Base-by-base conservation (phyloP, 2,797 vertebrate species). In the Sphenopsis melanotis region DNA sequence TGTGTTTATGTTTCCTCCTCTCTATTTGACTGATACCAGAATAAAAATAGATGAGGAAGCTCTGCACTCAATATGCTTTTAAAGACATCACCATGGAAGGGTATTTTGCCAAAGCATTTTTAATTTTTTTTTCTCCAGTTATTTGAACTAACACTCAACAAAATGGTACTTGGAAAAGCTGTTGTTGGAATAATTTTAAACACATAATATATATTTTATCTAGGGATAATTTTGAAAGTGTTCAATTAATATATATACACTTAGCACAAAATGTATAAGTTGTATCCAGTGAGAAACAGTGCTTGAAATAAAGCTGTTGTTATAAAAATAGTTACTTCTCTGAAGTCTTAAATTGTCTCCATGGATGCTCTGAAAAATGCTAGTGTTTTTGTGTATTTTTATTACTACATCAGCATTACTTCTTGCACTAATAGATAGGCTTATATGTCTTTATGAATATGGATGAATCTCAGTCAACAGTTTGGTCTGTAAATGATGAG, bases 301-400 rank as follows among this genome's bases (percentile, higher is more conserved):
- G 78, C 89, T 97, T 97, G 90, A 97, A 97, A 97, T 97, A 97
- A 97, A 98, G 61, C 74, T 94, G 37, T 95, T 95, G 64, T 96
- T 97, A 95, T 78, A 92, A 96, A 96, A 97, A 80, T 82, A 91
- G 41, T 81, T 90, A 26, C 27, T 95, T 95, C 93, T 93, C 70
- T 84, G 57, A 92, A 83, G 71, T 87, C 63, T 94, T 69, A 92
- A 87, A 66, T 90, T 93, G 87, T 96, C 82, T 97, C 44, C 55
- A n/a, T 93, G 79, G 63, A 92, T 94, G 86, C 41, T 96, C 47
- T 81, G n/a, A 94, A 97, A 92, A 81, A 96, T 89, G 60, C 49
- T 61, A 71, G 41, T 85, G 64, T 12, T 89, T 97, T 87, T 93
- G 42, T 95, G 92, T 97, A 59, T 97, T 97, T 97, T 97, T 94